These are phyloP conservation scores for Lochmaea capreae DNA, from an alignment of 2,888 invertebrate genomes.

Conservation along the genomic window DNA sequence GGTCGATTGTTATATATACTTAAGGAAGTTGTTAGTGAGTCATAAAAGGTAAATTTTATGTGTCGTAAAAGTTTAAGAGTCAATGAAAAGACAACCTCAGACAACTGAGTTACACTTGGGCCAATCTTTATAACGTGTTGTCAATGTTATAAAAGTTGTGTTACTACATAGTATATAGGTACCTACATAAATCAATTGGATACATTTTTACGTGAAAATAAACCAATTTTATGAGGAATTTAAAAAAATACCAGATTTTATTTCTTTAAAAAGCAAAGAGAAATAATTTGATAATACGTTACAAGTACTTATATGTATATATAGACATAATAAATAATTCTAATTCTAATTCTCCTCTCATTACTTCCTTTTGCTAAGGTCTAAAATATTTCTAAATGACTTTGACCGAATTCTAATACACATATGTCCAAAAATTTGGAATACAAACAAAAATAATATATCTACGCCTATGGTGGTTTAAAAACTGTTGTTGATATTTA, in stretches of 20 bases:
- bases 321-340: no score
- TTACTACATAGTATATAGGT: not conserved
- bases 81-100: constrained; percentile 63
- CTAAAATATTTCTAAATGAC: no score
- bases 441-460: no score
- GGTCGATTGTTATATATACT: constrained; percentile 58
- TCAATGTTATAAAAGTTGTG: constrained; percentile 36
- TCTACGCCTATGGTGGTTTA: no score
- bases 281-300: not conserved
- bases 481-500: no score
- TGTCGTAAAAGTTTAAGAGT: constrained; percentile 66
- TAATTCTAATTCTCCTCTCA: no score
- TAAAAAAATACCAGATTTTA: not conserved
- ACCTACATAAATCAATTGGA: constrained; percentile 15
- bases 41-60: constrained; percentile 67
- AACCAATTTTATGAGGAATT: not conserved
- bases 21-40: constrained; percentile 60
- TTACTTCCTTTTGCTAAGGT: no score
- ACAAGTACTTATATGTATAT: no score
- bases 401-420: no score
- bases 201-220: not conserved
- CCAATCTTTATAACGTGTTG: constrained; percentile 53
- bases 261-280: not conserved
- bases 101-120: constrained; percentile 58
- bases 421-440: no score